Conservation (phyloP, 2,888 invertebrate genomes). For the Cistogaster globosa region DNA sequence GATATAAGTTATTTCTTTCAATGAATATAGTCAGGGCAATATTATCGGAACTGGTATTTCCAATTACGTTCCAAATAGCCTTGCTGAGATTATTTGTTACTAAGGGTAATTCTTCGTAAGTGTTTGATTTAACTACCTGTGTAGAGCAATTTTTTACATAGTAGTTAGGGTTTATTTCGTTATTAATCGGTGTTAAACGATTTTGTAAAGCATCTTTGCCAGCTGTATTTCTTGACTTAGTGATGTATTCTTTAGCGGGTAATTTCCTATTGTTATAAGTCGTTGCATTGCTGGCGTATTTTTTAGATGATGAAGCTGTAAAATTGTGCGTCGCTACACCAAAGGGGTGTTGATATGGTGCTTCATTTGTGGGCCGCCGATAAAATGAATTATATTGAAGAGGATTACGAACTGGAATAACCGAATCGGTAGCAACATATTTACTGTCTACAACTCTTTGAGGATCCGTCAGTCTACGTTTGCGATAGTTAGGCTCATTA, state of each 20-base stretch:
- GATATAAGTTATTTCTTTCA: conserved; percentile 37
- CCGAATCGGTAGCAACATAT: background rate
- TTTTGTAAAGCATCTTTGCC: background rate
- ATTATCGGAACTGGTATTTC: background rate
- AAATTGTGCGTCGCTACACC: too few relatives aligned
- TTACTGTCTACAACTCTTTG: background rate
- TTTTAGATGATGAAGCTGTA: too few relatives aligned
- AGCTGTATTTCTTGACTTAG: background rate
- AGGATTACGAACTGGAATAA: too few relatives aligned
- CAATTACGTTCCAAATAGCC: conserved; percentile 19
- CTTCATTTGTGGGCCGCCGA: background rate
- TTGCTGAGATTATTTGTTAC: conserved; percentile 2
- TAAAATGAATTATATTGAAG: too few relatives aligned
- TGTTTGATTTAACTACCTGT: background rate
- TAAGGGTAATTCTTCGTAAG: background rate
- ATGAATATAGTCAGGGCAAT: conserved; percentile 43
- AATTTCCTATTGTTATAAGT: too few relatives aligned
- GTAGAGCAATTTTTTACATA: background rate
- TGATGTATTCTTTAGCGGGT: background rate
- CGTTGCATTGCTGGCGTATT: too few relatives aligned
- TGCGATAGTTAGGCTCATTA: too few relatives aligned
- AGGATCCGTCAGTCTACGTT: too few relatives aligned
- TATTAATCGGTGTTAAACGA: background rate
- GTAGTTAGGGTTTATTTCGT: background rate
- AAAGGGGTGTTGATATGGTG: background rate